Conservation (phyloP, 2,888 invertebrate genomes). For the Bibio marci region DNA sequence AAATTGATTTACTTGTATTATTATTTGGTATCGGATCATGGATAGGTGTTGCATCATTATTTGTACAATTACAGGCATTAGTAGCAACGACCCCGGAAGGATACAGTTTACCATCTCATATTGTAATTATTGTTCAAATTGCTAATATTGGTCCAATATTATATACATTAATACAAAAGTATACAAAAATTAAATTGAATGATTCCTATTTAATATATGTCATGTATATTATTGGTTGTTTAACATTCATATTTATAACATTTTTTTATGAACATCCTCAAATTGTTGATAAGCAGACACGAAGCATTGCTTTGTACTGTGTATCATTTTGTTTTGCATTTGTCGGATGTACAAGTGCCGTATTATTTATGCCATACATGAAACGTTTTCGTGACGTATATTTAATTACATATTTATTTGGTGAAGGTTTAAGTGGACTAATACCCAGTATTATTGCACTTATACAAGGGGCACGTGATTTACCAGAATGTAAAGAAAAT, state of each 20-base stretch:
- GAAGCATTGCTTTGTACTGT: conserved; percentile 39
- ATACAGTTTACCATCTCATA: conserved; percentile 71
- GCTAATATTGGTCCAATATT: conserved; percentile 66
- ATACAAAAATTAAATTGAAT: conserved; percentile 26
- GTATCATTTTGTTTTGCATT: conserved; percentile 49
- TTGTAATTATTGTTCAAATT: conserved; percentile 65
- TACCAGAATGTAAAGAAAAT: conserved; percentile 30
- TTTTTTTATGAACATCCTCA: conserved; percentile 41
- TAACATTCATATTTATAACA: conserved; percentile 38
- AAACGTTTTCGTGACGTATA: conserved; percentile 54
- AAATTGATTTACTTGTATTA: conserved; percentile 52
- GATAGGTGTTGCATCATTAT: conserved; percentile 77
- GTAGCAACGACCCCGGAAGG: conserved; percentile 67
- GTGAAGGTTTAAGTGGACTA: conserved; percentile 68
- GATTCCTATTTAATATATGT: conserved; percentile 38
- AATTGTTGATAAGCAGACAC: conserved; percentile 31
- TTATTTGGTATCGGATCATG: conserved; percentile 72
- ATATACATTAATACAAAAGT: conserved; percentile 39
- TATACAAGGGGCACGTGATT: conserved; percentile 62
- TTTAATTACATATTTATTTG: conserved; percentile 64
- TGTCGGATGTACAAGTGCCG: conserved; percentile 47
- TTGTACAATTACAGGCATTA: conserved; percentile 74
- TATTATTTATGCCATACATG: conserved; percentile 74
- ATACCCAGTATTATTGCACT: conserved; percentile 62
- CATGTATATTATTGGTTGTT: conserved; percentile 35